Evolutionary conservation across 1,140 invertebrate species (phyloP).

Genomic region (Dreissena rostriformis): DNA sequence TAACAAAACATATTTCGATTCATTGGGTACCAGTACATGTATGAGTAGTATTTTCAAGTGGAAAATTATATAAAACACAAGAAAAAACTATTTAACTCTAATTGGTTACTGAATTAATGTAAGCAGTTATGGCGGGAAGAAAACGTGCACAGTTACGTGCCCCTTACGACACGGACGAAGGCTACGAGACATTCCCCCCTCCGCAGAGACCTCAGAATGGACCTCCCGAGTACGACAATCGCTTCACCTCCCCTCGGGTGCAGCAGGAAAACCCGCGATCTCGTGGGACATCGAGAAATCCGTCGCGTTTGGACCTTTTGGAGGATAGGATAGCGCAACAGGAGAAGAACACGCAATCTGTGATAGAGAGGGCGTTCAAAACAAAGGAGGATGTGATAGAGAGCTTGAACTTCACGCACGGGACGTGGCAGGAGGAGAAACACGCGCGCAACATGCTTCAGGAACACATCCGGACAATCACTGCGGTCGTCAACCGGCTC

Average conservation of each 20-base stretch:
- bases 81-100: too few species aligned
- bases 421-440: slow-evolving; percentile 79
- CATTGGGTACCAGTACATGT: too few species aligned
- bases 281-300: slow-evolving; percentile 43
- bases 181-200: slow-evolving; percentile 11
- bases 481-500: slow-evolving; percentile 77
- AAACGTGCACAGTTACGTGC: slow-evolving; percentile 51
- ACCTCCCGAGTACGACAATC: slow-evolving; percentile 6
- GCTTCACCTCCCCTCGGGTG: slow-evolving; percentile 26
- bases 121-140: slow-evolving; percentile 28
- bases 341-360: slow-evolving; percentile 68
- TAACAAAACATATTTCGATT: too few species aligned
- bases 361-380: slow-evolving; percentile 78
- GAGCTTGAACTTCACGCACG: slow-evolving; percentile 78
- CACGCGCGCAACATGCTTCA: slow-evolving; percentile 74
- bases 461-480: slow-evolving; percentile 80
- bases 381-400: slow-evolving; percentile 80
- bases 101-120: too few species aligned
- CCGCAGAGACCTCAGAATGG: slow-evolving; percentile 26
- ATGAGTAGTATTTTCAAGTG: too few species aligned
- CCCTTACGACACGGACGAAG: slow-evolving; percentile 61
- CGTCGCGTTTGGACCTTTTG: slow-evolving; percentile 68
- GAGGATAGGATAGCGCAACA: slow-evolving; percentile 73
- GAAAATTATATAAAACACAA: too few species aligned
- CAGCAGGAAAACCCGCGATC: slow-evolving; percentile 23